Percentiles rank a stretch among this genome's conserved stretches.
These are phyloP conservation scores for Dorcus parallelipipedus DNA, from an alignment of 2,888 invertebrate genomes.

Conservation along the genomic window DNA sequence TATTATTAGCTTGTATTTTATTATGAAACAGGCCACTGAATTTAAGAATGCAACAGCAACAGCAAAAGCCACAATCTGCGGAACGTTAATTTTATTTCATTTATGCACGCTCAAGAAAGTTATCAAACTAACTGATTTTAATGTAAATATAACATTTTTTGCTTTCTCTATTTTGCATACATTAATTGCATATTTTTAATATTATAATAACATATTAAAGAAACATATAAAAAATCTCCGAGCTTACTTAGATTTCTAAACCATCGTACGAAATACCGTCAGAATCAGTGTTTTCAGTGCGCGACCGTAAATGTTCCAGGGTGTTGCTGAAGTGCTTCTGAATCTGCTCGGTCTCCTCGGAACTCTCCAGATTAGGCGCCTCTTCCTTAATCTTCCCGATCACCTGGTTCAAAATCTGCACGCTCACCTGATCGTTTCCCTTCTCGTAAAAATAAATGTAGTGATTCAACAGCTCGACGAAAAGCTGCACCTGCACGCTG, in stretches of 20 bases:
- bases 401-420: constrained; percentile 60
- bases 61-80: too few species aligned
- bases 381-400: constrained; percentile 92
- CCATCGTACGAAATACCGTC: constrained; percentile 65
- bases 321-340: constrained; percentile 93
- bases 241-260: constrained; percentile 50
- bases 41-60: too few species aligned
- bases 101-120: too few species aligned
- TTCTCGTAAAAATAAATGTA: constrained; percentile 92
- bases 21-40: too few species aligned
- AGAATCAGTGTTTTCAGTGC: constrained; percentile 60
- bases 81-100: too few species aligned
- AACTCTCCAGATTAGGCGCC: constrained; percentile 87
- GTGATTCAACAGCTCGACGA: constrained; percentile 90
- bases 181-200: too few species aligned
- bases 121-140: too few species aligned
- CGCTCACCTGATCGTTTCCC: constrained; percentile 55
- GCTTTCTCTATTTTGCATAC: too few species aligned
- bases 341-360: constrained; percentile 95
- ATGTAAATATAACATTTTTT: too few species aligned
- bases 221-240: too few species aligned
- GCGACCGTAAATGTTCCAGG: constrained; percentile 72
- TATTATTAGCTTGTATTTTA: too few species aligned
- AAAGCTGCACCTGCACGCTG: constrained; percentile 92
- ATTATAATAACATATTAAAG: too few species aligned